Percentiles rank a stretch among this genome's conserved stretches.
Evolutionary conservation across 1,140 invertebrate genomes (phyloP).

Genomic region (Microplitis demolitor): DNA sequence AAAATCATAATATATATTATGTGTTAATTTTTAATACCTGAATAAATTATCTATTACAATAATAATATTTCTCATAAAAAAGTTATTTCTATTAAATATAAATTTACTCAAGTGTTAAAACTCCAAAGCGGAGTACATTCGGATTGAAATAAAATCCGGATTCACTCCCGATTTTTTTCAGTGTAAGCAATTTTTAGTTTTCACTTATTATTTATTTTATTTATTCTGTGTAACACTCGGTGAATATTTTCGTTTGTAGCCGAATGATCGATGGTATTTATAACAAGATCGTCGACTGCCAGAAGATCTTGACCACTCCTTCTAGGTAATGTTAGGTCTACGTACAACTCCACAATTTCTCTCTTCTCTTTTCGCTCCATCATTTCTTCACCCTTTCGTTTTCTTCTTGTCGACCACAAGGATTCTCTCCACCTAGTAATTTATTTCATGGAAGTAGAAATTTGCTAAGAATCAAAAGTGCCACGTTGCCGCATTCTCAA

Average conservation of each 20-base stretch:
- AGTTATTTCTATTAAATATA: too few species aligned
- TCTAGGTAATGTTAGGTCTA: constrained; percentile 27
- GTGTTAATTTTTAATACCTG: too few species aligned
- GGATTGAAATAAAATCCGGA: too few species aligned
- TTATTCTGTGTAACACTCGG: neutral
- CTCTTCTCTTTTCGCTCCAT: constrained; percentile 9
- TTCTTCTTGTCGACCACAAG: constrained; percentile 24
- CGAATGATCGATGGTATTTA: constrained; percentile 13
- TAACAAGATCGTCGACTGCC: constrained; percentile 28
- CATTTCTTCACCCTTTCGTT: constrained; percentile 10
- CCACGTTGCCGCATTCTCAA: constrained; percentile 27
- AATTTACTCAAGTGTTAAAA: too few species aligned
- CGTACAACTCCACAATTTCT: constrained; percentile 8
- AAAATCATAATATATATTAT: too few species aligned
- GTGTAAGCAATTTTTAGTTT: neutral
- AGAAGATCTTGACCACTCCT: constrained; percentile 26
- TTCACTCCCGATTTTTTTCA: neutral
- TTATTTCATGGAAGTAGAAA: constrained; percentile 42
- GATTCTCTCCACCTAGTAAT: constrained; percentile 36
- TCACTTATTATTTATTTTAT: constrained; percentile 10
- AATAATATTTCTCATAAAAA: too few species aligned
- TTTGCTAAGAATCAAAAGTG: constrained; percentile 42
- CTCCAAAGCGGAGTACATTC: too few species aligned
- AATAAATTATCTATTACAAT: too few species aligned
- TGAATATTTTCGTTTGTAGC: neutral